A percentile compares a stretch with the other conserved stretches of the same genome.
Evolutionary conservation across 2,797 vertebrate genomes (phyloP).

Genomic region (Periparus ater): DNA sequence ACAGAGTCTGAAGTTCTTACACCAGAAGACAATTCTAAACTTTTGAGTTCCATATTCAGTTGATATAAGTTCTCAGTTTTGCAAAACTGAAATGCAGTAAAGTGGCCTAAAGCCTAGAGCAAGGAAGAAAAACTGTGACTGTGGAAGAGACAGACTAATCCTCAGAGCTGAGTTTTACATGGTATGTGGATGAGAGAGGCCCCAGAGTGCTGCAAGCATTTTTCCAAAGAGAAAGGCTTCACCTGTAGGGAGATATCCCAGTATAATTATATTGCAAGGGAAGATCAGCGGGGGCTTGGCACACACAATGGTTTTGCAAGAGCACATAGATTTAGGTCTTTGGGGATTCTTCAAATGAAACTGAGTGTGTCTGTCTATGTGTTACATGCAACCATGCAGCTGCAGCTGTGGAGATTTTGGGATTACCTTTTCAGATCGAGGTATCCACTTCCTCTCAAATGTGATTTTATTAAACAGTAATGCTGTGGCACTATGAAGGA

Average conservation of each 20-base stretch:
- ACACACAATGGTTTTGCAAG: not conserved
- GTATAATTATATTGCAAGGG: not conserved
- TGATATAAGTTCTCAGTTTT: not conserved
- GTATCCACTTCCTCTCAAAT: not conserved
- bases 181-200: fast-evolving
- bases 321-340: not conserved
- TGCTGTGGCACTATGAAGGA: not conserved
- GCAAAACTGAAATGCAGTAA: not conserved
- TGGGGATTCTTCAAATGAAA: not conserved
- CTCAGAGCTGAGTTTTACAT: not conserved
- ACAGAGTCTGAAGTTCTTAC: not conserved
- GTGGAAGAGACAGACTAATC: not conserved
- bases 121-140: not conserved
- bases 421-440: not conserved
- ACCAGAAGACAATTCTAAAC: not conserved
- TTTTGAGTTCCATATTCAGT: not conserved
- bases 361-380: not conserved
- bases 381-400: not conserved
- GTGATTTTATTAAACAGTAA: not conserved
- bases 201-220: not conserved
- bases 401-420: not conserved
- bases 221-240: not conserved
- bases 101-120: not conserved
- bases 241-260: not conserved
- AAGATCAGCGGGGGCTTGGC: not conserved